Conservation (phyloP, 2,888 invertebrate genomes). For the Saturnia pavonia region DNA sequence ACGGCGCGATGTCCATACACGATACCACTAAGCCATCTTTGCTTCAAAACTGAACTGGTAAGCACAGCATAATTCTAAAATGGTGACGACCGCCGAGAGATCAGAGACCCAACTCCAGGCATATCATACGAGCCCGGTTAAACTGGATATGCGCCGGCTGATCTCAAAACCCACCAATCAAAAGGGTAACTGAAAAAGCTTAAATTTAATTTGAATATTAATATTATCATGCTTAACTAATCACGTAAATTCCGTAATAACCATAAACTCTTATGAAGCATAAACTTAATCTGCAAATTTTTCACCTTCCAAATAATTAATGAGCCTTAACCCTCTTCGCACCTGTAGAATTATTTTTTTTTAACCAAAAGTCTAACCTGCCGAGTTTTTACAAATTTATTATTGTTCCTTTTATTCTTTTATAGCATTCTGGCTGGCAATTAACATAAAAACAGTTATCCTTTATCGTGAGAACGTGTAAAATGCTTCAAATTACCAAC, state of each 20-base stretch:
- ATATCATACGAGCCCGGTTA: too few species aligned
- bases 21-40: too few species aligned
- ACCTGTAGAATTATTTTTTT: conserved; percentile 32
- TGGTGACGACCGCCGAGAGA: too few species aligned
- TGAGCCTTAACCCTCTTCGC: conserved; percentile 31
- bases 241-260: neutral
- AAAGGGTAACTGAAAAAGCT: neutral
- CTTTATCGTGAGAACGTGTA: conserved; percentile 31
- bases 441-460: conserved; percentile 46
- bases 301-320: conserved; percentile 33
- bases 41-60: too few species aligned
- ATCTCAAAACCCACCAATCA: too few species aligned
- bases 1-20: too few species aligned
- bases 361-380: conserved; percentile 34
- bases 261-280: conserved; percentile 6
- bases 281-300: conserved; percentile 14
- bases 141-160: too few species aligned
- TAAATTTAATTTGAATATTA: neutral
- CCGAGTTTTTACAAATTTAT: conserved; percentile 35
- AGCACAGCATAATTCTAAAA: too few species aligned
- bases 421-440: conserved; percentile 41
- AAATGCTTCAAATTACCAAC: conserved; percentile 16
- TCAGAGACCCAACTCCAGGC: too few species aligned
- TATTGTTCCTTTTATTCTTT: conserved; percentile 39
- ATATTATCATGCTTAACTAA: neutral